Percentiles rank a stretch among this genome's conserved stretches.
Conservation (phyloP, 2,888 invertebrate genomes). For the Papilio gigon region DNA sequence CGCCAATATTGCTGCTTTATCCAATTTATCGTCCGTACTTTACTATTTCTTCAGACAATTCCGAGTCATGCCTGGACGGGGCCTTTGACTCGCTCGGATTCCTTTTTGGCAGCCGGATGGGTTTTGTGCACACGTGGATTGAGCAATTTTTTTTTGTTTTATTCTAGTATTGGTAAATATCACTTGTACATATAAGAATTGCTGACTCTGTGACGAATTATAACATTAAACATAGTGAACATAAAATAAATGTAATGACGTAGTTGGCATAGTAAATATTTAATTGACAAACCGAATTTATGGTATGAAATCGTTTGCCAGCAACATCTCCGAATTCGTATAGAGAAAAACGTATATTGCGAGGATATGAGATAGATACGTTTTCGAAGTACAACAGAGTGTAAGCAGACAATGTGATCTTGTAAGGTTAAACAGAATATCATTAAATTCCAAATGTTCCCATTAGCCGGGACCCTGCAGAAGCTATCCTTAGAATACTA, state of each 20-base stretch:
- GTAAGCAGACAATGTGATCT: conserved; percentile 2
- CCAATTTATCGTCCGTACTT: conserved; percentile 74
- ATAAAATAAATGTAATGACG: no score
- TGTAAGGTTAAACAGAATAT: conserved; percentile 23
- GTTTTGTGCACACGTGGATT: conserved; percentile 12
- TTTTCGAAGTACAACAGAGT: background rate
- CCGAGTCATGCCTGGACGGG: conserved; percentile 55
- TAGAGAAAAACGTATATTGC: no score
- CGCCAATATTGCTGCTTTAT: conserved; percentile 76
- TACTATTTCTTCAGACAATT: conserved; percentile 68
- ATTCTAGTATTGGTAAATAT: background rate
- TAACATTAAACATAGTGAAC: no score
- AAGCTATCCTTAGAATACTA: conserved; percentile 45
- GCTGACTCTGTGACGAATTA: no score
- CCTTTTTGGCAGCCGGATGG: conserved; percentile 34
- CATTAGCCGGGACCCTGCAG: conserved; percentile 31
- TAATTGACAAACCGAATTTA: no score
- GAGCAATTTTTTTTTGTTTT: background rate
- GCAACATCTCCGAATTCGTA: no score
- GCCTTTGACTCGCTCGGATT: conserved; percentile 33
- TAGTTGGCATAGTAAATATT: no score
- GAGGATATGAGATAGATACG: no score
- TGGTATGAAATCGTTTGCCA: no score
- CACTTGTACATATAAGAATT: background rate
- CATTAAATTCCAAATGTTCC: conserved; percentile 38